Evolutionary conservation across 2,797 vertebrate species (phyloP), one percentile per base, ranked within the genome.

Genomic region (Tachyglossus aculeatus): DNA sequence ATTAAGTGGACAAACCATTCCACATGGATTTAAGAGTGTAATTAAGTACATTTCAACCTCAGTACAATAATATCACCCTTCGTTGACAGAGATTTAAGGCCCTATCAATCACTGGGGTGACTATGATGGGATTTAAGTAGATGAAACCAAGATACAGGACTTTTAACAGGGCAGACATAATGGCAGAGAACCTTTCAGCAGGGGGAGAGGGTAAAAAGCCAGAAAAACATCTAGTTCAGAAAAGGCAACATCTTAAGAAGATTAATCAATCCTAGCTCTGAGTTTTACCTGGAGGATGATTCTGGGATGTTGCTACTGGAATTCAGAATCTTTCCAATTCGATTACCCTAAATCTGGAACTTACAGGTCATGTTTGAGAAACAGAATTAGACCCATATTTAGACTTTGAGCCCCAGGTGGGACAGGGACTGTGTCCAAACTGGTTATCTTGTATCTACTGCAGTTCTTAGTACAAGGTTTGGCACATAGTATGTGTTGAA

Each of bases 1-100:
- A 80, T 62, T 71, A n/a, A 8, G 58, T 67, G 83, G 83, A 79
- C 84, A 58, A 22, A 58, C 59, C 44, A 71, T 67, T 75, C 81
- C 81, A 55, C 78, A 82, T 78, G 0, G 4, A 59, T 78, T 72
- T 63, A 57, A 83, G 85, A 62, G 56, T 1, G 11, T 76, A 71
- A 72, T 59, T 83, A 88, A 88, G 67, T 78, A 59, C 37, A 80
- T 85, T 82, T 84, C 51, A 36, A 74, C 41, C 6, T 59, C 63
- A 22, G 78, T 71, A 57, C 78, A 78, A 54, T 72, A 84, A 89
- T 77, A 84, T 65, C 88, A 73, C 80, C 77, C 79, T 80, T 52
- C 73, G 80, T 57, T 77, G 89, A 88, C 80, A 84, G 71, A 88
- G 80, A 89, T 80, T 85, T 75, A 81, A 89, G 86, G 84, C 68